Percentiles rank a stretch among this genome's conserved stretches.
phyloP scores from a whole-genome alignment of 2,888 invertebrate genomes.

The Pardosa pseudoannulata region DNA sequence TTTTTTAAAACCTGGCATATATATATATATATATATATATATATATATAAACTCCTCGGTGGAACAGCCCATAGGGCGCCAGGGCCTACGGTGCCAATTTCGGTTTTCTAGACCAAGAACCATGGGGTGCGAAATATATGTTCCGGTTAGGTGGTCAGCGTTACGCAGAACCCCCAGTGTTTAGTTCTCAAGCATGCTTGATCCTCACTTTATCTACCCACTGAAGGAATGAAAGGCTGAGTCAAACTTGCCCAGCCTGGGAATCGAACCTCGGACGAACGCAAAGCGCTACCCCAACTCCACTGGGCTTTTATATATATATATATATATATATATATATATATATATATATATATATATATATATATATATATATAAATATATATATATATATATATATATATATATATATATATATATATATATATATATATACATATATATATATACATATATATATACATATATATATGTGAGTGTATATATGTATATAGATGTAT shows the following conservation, averaged over 20 bases:
- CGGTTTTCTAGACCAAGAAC: neutral
- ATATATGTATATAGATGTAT: no score
- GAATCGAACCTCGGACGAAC: neutral
- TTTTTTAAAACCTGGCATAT: no score
- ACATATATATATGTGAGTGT: no score
- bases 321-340: no score
- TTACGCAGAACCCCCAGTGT: neutral
- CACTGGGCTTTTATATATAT: no score
- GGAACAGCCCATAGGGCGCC: neutral
- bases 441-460: no score
- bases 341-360: no score
- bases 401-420: no score
- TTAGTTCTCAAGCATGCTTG: neutral
- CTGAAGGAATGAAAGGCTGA: constrained; percentile 16
- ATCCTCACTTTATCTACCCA: constrained; percentile 16
- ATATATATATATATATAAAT: no score
- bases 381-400: no score
- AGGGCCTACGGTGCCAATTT: neutral
- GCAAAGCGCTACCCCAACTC: no score
- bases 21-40: neutral
- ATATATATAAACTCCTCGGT: neutral
- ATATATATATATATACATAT: no score
- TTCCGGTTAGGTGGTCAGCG: neutral
- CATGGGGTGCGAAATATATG: neutral
- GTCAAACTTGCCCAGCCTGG: constrained; percentile 4